phyloP scores from a whole-genome alignment of 2,113 vertebrate species.

The Arizona elegans region DNA sequence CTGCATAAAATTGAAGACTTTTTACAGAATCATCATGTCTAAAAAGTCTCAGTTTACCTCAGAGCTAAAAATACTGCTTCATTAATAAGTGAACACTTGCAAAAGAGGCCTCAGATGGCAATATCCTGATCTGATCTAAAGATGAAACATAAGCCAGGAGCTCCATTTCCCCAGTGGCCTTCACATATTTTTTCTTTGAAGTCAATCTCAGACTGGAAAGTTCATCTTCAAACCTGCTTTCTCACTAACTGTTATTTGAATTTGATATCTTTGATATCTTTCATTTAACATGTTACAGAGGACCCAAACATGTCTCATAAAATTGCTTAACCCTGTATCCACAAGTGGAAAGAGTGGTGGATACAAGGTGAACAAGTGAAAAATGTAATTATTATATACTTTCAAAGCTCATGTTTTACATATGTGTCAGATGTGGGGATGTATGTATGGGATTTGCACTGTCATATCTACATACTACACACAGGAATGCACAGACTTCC shows the following conservation, averaged over 20 bases:
- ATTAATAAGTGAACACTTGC: slow-evolving; percentile 7
- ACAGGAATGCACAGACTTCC: neutral
- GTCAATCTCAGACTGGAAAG: neutral
- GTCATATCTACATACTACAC: neutral
- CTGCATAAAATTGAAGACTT: slow-evolving; percentile 15
- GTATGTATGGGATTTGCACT: neutral
- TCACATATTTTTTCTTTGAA: neutral
- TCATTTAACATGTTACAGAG: neutral
- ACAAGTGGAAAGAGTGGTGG: neutral
- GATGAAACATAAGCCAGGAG: slow-evolving; percentile 1
- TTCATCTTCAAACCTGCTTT: neutral
- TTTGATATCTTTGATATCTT: neutral
- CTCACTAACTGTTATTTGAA: neutral
- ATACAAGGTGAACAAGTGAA: neutral
- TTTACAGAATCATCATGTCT: neutral
- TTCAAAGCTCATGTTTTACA: neutral
- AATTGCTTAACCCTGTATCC: neutral
- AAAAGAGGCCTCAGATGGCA: slow-evolving; percentile 5
- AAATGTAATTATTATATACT: neutral
- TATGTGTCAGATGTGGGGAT: neutral
- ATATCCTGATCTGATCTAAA: neutral
- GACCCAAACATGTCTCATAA: neutral
- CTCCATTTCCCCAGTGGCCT: neutral
- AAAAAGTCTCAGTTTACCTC: slow-evolving; percentile 9
- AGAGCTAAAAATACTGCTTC: slow-evolving; percentile 25